These are phyloP conservation scores for Saccopteryx leptura DNA, from an alignment of 2,113 vertebrate genomes.

Conservation along the genomic window DNA sequence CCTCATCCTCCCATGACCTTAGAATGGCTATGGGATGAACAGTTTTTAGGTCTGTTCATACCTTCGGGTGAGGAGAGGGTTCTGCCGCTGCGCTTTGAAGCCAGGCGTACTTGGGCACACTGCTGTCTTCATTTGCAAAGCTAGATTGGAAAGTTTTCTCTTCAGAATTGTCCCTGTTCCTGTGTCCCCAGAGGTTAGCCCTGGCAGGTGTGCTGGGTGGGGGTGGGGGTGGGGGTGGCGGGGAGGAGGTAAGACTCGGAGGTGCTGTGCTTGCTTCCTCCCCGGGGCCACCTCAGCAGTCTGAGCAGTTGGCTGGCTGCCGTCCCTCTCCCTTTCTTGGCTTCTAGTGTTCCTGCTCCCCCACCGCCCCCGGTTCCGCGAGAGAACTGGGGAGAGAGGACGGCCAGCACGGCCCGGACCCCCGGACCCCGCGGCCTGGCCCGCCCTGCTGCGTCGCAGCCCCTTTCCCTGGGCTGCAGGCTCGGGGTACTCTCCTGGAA, in stretches of 20 bases:
- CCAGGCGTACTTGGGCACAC: not conserved
- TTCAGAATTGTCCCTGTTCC: conserved; percentile 23
- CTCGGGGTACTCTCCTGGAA: not conserved
- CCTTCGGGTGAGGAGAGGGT: not conserved
- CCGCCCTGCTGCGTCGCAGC: not conserved
- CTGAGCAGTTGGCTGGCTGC: conserved; percentile 8
- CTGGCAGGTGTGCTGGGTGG: not conserved
- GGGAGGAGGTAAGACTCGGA: not conserved
- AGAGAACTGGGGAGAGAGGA: not conserved
- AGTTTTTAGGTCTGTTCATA: not conserved
- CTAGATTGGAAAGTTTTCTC: conserved; percentile 5
- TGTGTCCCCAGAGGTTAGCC: conserved; percentile 11
- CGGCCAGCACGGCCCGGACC: not conserved
- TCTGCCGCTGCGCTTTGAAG: conserved; percentile 4
- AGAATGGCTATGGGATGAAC: not conserved
- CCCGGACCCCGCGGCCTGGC: not conserved
- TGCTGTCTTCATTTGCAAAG: conserved; percentile 8
- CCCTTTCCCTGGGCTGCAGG: not conserved
- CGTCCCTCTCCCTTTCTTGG: not conserved
- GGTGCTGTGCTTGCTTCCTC: conserved; percentile 22
- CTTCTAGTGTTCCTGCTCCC: not conserved
- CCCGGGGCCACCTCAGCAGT: not conserved
- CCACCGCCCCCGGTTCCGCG: not conserved
- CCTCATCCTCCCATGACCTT: not conserved
- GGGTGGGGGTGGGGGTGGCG: rapidly evolving